Conservation (phyloP, 2,888 invertebrate species). For the Hypena proboscidalis region DNA sequence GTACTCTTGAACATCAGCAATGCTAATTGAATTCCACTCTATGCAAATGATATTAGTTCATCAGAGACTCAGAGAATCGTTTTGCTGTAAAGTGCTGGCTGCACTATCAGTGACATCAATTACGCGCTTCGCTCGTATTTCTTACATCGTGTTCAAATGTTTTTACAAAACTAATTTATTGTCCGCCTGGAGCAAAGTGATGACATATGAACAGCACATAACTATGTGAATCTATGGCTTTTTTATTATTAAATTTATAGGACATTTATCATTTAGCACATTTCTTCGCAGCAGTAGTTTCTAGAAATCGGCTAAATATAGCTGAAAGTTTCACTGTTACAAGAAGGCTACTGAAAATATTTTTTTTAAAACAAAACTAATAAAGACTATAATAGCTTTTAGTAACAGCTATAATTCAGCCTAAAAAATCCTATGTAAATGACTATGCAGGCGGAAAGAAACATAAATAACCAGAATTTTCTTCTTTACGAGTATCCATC, state of each 20-base stretch:
- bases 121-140: slow-evolving; percentile 29
- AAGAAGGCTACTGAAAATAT: background rate
- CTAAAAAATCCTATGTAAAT: no score
- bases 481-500: no score
- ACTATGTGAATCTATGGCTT: slow-evolving; percentile 31
- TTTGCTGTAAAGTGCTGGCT: slow-evolving; percentile 15
- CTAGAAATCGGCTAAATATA: slow-evolving; percentile 25
- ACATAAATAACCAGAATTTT: no score
- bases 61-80: slow-evolving; percentile 9
- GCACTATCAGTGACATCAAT: slow-evolving; percentile 25
- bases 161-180: slow-evolving; percentile 43
- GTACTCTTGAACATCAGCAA: slow-evolving; percentile 18
- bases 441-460: no score
- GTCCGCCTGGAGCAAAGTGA: slow-evolving; percentile 30
- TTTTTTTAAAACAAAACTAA: slow-evolving; percentile 20
- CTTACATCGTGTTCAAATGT: slow-evolving; percentile 31
- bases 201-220: slow-evolving; percentile 44
- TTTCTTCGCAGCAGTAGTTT: slow-evolving; percentile 32
- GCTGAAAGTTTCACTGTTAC: slow-evolving; percentile 18
- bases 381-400: no score
- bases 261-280: slow-evolving; percentile 31
- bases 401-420: no score
- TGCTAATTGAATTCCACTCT: slow-evolving; percentile 20
- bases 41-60: slow-evolving; percentile 17
- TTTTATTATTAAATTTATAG: slow-evolving; percentile 43